Percentiles rank a stretch among this genome's conserved stretches.
These are phyloP conservation scores for Hypsibius dujardini DNA, from an alignment of 1,140 invertebrate species.

Conservation along the genomic window DNA sequence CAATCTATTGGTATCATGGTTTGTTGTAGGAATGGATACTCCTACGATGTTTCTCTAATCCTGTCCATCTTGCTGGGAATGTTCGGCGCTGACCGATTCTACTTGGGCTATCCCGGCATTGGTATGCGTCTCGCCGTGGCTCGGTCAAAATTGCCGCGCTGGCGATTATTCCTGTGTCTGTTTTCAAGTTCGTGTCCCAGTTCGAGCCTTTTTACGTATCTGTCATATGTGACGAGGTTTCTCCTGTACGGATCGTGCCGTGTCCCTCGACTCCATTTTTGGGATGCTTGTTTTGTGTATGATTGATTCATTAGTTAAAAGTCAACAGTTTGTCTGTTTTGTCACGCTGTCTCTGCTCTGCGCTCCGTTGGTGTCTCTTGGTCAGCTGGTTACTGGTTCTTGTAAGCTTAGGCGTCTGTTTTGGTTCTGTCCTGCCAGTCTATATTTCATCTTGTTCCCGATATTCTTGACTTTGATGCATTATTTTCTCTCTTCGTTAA, in stretches of 20 bases:
- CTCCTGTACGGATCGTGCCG: not conserved
- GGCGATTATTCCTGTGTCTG: constrained; percentile 15
- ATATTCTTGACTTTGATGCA: not conserved
- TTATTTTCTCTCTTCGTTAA: constrained; percentile 19
- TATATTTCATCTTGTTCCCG: not conserved
- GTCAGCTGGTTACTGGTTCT: not conserved
- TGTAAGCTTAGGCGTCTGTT: constrained; percentile 8
- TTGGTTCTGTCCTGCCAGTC: not conserved
- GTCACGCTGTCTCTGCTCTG: too few species aligned
- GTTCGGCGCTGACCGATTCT: constrained; percentile 93
- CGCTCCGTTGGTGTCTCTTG: too few species aligned
- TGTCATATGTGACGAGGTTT: too few species aligned
- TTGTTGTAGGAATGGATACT: constrained; percentile 66
- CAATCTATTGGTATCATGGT: constrained; percentile 18
- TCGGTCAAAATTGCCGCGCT: not conserved
- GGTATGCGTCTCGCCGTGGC: constrained; percentile 25
- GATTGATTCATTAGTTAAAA: not conserved
- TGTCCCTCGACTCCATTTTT: constrained; percentile 8
- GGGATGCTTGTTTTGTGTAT: constrained; percentile 15
- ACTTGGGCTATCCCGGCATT: constrained; percentile 83
- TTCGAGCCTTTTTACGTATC: not conserved
- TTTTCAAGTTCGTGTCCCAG: constrained; percentile 1
- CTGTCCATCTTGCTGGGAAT: constrained; percentile 83
- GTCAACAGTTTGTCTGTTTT: not conserved
- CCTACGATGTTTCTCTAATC: constrained; percentile 71